Evolutionary conservation across 2,113 vertebrate species (phyloP).

Genomic region (Edolisoma coerulescens): DNA sequence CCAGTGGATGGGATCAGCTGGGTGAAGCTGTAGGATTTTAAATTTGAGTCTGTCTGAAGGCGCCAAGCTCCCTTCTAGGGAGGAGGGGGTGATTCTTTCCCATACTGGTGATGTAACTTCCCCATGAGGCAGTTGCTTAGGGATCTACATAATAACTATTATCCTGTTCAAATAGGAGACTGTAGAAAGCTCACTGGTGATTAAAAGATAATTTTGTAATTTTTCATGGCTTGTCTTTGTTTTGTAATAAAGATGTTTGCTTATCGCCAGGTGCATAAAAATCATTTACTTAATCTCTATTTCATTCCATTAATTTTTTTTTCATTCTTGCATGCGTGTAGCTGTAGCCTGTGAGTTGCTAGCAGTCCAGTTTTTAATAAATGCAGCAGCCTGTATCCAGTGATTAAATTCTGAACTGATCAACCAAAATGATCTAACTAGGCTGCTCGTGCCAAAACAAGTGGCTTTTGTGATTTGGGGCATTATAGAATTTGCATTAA

Average conservation of each 20-base stretch:
- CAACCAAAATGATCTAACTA: neutral
- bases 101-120: slow-evolving; percentile 69
- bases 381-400: neutral
- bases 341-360: neutral
- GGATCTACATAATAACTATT: slow-evolving; percentile 62
- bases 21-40: slow-evolving; percentile 62
- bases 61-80: slow-evolving; percentile 10
- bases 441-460: neutral
- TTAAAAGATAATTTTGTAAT: slow-evolving; percentile 65
- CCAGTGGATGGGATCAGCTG: slow-evolving; percentile 80
- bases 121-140: slow-evolving; percentile 56
- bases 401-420: slow-evolving; percentile 27
- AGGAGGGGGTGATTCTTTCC: slow-evolving; percentile 23
- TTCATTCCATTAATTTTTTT: slow-evolving; percentile 42
- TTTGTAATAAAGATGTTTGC: slow-evolving; percentile 61
- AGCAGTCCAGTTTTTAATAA: slow-evolving; percentile 18
- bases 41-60: slow-evolving; percentile 58
- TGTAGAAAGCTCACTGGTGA: slow-evolving; percentile 53
- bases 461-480: slow-evolving; percentile 19
- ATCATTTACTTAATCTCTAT: slow-evolving; percentile 51
- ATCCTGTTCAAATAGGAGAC: slow-evolving; percentile 52
- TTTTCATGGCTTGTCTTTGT: slow-evolving; percentile 56
- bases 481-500: neutral
- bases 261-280: slow-evolving; percentile 54
- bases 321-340: neutral